Evolutionary conservation across 2,797 vertebrate genomes (phyloP).

Genomic region (Champsocephalus esox): DNA sequence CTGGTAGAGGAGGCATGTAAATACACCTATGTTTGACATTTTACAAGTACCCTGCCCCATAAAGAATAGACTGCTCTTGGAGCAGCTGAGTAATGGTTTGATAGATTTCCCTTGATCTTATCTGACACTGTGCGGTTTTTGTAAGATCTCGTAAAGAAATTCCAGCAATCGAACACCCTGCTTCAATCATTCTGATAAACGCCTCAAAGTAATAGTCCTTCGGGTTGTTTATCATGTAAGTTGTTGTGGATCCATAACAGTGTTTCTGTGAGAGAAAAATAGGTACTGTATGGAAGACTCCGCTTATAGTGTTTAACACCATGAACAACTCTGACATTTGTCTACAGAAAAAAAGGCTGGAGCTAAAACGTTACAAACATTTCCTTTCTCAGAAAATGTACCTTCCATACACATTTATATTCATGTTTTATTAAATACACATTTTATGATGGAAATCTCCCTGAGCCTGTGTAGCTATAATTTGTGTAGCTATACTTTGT

Average conservation of each 20-base stretch:
- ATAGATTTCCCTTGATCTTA: conserved; percentile 58
- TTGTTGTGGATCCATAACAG: conserved; percentile 54
- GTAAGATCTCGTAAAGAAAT: conserved; percentile 54
- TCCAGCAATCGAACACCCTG: conserved; percentile 34
- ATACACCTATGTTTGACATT: conserved; percentile 45
- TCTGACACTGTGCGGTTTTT: conserved; percentile 42
- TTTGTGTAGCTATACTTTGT: background rate
- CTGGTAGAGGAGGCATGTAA: conserved; percentile 15
- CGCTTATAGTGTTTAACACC: conserved; percentile 2
- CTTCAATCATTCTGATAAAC: conserved; percentile 75
- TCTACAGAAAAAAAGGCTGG: conserved; percentile 2
- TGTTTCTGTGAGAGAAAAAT: conserved; percentile 29
- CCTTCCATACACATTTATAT: too few relatives aligned
- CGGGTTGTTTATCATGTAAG: conserved; percentile 57
- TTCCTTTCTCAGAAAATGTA: background rate
- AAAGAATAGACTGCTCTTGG: conserved; percentile 30
- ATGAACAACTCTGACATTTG: background rate
- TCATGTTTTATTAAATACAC: background rate
- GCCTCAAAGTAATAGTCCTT: conserved; percentile 44
- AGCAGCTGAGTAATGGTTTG: conserved; percentile 56
- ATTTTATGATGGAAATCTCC: conserved; percentile 3
- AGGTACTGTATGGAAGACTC: background rate
- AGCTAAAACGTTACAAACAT: background rate
- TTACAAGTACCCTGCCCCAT: conserved; percentile 27
- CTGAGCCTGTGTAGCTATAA: background rate